These are phyloP conservation scores for Mesorhabditis sp. DNA, from an alignment of 2,888 invertebrate species.

Conservation along the genomic window DNA sequence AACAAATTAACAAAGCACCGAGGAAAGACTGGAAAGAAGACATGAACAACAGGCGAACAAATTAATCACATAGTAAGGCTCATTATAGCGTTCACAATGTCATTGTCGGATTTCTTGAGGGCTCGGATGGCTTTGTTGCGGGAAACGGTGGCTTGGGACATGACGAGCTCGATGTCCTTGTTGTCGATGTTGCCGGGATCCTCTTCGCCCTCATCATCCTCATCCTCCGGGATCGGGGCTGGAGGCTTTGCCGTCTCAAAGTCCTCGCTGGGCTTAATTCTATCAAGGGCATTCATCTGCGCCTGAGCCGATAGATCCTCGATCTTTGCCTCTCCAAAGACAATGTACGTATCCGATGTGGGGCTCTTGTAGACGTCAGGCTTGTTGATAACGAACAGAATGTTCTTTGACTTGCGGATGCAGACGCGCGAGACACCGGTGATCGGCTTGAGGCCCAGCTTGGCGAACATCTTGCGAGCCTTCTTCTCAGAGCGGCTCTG, in stretches of 20 bases:
- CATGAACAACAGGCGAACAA: neutral
- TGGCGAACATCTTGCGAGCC: constrained; percentile 96
- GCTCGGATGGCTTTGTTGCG: constrained; percentile 89
- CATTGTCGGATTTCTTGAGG: constrained; percentile 89
- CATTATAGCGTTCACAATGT: constrained; percentile 99
- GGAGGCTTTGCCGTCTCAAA: constrained; percentile 56
- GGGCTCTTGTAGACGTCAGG: constrained; percentile 98
- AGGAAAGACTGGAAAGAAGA: no score
- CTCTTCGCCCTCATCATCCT: constrained; percentile 65
- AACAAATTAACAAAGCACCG: no score
- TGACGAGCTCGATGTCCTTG: constrained; percentile 96
- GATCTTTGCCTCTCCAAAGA: constrained; percentile 99
- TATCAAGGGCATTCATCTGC: constrained; percentile 87
- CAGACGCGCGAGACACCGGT: constrained; percentile 85
- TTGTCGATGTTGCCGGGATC: constrained; percentile 94
- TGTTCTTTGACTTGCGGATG: constrained; percentile 96
- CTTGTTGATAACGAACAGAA: constrained; percentile 95
- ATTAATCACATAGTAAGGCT: constrained; percentile 60
- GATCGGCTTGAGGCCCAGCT: constrained; percentile 89
- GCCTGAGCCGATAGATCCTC: constrained; percentile 97
- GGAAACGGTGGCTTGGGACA: constrained; percentile 91
- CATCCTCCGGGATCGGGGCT: constrained; percentile 41
- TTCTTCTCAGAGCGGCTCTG: constrained; percentile 98
- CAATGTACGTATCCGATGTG: constrained; percentile 97
- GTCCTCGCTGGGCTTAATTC: constrained; percentile 86